Evolutionary conservation across 2,888 invertebrate genomes (phyloP).

Genomic region (Zygogramma bicolorata): DNA sequence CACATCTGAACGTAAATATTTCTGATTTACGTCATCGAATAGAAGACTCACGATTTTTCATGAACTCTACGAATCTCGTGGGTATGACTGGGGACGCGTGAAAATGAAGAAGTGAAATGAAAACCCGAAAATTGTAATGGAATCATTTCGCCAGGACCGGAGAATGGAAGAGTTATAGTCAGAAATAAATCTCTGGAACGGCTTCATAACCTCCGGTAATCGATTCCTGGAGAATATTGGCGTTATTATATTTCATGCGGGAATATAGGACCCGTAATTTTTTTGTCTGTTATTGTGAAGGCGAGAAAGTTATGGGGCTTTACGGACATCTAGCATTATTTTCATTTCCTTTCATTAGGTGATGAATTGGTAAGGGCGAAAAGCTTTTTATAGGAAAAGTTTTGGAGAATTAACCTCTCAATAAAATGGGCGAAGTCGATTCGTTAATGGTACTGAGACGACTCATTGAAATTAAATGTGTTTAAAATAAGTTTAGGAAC

Average conservation of each 20-base stretch:
- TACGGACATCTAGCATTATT: not conserved
- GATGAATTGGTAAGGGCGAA: not conserved
- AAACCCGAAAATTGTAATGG: not conserved
- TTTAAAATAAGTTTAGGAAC: too few relatives aligned
- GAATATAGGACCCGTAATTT: not conserved
- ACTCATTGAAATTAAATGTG: too few relatives aligned
- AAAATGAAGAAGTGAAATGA: not conserved
- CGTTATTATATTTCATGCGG: not conserved
- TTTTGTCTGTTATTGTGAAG: not conserved
- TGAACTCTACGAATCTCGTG: too few relatives aligned
- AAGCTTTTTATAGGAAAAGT: not conserved
- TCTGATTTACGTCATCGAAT: too few relatives aligned
- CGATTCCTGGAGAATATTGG: not conserved
- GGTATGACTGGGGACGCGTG: too few relatives aligned
- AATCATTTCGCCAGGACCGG: not conserved
- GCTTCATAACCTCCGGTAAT: not conserved
- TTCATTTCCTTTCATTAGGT: not conserved
- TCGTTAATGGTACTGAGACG: too few relatives aligned
- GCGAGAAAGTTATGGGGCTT: not conserved
- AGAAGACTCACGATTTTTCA: too few relatives aligned
- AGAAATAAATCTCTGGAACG: constrained; percentile 4
- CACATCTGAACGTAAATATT: too few relatives aligned
- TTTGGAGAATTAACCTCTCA: not conserved
- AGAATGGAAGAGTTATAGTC: not conserved
- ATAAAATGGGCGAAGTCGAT: too few relatives aligned